phyloP scores from a whole-genome alignment of 2,113 vertebrate species.

The Argyrosomus japonicus region DNA sequence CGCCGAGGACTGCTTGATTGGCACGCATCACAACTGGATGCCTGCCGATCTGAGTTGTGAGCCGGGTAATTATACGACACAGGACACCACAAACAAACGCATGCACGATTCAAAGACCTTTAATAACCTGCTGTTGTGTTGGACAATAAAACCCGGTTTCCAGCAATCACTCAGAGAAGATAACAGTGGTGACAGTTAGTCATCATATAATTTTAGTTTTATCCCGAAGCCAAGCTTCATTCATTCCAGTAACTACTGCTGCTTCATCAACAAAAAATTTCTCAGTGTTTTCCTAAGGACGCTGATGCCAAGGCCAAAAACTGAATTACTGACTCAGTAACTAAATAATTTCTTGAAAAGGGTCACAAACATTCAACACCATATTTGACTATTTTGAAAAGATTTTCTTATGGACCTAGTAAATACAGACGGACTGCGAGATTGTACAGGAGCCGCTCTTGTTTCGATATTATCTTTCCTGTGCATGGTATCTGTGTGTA shows the following conservation, averaged over 20 bases:
- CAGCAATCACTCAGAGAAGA: not conserved
- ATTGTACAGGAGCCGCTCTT: not conserved
- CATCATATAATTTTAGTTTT: not conserved
- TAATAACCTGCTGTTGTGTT: not conserved
- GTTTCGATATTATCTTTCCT: not conserved
- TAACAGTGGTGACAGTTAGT: not conserved
- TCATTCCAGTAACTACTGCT: not conserved
- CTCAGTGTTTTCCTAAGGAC: not conserved
- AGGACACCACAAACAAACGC: not conserved
- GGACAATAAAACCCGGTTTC: not conserved
- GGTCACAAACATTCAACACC: not conserved
- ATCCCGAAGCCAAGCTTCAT: not conserved
- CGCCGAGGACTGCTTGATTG: not conserved
- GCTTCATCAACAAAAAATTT: not conserved
- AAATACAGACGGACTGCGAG: not conserved
- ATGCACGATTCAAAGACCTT: not conserved
- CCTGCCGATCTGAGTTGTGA: constrained; percentile 10
- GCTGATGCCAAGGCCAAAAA: not conserved
- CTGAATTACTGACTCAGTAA: not conserved
- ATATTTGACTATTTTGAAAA: not conserved
- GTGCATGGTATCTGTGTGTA: not conserved
- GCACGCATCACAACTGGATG: not conserved
- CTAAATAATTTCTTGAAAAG: not conserved
- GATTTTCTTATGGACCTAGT: not conserved
- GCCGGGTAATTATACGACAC: constrained; percentile 7